These are phyloP conservation scores for Grammomys dolichurus DNA, from an alignment of 2,113 vertebrate genomes.

Conservation along the genomic window DNA sequence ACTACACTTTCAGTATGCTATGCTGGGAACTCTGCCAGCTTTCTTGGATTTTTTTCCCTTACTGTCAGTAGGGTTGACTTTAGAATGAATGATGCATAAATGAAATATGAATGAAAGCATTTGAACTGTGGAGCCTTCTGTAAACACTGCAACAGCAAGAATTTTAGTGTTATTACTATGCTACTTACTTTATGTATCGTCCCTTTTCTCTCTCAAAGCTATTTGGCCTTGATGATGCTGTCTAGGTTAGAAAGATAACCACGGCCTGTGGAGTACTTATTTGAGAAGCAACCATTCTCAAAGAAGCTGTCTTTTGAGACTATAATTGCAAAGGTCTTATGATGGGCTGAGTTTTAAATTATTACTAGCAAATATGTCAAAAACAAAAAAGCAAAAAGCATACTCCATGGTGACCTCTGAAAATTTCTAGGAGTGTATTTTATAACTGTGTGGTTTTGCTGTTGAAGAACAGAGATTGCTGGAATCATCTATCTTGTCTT, in stretches of 20 bases:
- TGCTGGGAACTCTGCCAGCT: not conserved
- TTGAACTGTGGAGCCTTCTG: not conserved
- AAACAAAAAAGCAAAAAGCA: conserved; percentile 9
- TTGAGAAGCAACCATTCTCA: conserved; percentile 11
- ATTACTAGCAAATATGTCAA: not conserved
- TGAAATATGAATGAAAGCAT: conserved; percentile 28
- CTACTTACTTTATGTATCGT: not conserved
- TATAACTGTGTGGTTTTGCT: conserved; percentile 5
- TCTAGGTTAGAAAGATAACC: not conserved
- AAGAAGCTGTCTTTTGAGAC: not conserved
- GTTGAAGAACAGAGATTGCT: not conserved
- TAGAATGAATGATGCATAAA: not conserved
- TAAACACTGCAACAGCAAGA: conserved; percentile 30
- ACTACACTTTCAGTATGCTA: not conserved
- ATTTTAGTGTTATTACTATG: not conserved
- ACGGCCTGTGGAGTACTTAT: not conserved
- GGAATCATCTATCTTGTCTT: not conserved
- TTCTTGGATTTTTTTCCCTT: not conserved
- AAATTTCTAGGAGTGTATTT: conserved; percentile 16
- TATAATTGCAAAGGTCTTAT: not conserved
- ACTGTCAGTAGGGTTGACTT: not conserved
- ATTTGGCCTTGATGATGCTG: not conserved
- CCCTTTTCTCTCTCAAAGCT: not conserved
- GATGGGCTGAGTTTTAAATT: conserved; percentile 47
- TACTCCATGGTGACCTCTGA: not conserved